Evolutionary conservation across 1,140 invertebrate genomes (phyloP).

Genomic region (Drosophila parabipectinata): DNA sequence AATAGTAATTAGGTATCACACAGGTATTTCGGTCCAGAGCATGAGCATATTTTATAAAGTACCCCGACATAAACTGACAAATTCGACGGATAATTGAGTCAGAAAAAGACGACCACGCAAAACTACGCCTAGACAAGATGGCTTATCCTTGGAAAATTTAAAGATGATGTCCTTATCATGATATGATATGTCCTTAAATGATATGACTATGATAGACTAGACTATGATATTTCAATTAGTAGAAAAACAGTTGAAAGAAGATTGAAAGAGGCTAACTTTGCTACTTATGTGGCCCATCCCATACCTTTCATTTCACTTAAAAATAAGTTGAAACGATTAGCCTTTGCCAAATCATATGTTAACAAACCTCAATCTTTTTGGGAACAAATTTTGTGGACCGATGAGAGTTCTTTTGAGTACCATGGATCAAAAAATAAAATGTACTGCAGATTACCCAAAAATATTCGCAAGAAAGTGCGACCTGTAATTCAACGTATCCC

Average conservation of each 20-base stretch:
- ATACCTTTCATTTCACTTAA: no score
- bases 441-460: no score
- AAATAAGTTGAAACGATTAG: neutral
- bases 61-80: slow-evolving; percentile 1
- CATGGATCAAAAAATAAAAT: no score
- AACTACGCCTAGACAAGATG: no score
- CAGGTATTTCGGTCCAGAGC: slow-evolving; percentile 2
- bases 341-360: no score
- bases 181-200: no score
- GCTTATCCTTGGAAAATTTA: slow-evolving; percentile 19
- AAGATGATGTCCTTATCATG: slow-evolving; percentile 1
- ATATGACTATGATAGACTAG: neutral
- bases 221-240: slow-evolving; percentile 6
- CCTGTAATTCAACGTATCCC: neutral
- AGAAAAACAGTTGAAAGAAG: slow-evolving; percentile 13
- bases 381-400: neutral
- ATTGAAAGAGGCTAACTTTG: slow-evolving; percentile 18
- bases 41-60: slow-evolving; percentile 9
- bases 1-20: neutral
- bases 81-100: neutral
- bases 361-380: slow-evolving; percentile 5
- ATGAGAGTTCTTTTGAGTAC: no score
- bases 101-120: no score
- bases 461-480: neutral
- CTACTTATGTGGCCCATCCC: no score